Conservation (phyloP, 2,888 invertebrate genomes). For the Apomyelois bistriatella region DNA sequence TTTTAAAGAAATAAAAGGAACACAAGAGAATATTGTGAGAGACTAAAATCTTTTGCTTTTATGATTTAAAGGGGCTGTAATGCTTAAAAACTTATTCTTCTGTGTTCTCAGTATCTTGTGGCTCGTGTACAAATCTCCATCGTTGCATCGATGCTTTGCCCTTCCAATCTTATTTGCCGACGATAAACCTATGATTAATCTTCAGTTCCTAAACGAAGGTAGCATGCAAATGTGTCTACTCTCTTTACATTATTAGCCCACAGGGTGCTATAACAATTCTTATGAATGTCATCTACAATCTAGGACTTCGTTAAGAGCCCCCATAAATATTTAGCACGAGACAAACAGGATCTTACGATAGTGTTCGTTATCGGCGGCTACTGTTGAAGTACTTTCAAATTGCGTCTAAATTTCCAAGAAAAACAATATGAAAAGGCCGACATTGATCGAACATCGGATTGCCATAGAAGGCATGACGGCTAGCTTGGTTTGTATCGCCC, state of each 20-base stretch:
- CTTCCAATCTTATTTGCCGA: constrained; percentile 45
- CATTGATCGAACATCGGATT: constrained; percentile 62
- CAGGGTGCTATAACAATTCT: constrained; percentile 18
- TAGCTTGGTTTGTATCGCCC: constrained; percentile 32
- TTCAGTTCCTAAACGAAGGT: constrained; percentile 36
- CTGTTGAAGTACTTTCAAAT: constrained; percentile 38
- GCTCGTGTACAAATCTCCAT: constrained; percentile 43
- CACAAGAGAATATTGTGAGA: too few relatives aligned
- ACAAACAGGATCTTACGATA: constrained; percentile 28
- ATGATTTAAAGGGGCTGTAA: too few relatives aligned
- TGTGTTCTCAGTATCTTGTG: background rate
- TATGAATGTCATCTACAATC: constrained; percentile 29
- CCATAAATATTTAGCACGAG: constrained; percentile 33
- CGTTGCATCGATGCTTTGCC: constrained; percentile 42
- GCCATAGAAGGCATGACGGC: constrained; percentile 68
- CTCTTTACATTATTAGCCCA: constrained; percentile 22
- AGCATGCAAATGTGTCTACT: constrained; percentile 17
- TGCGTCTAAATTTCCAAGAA: constrained; percentile 52
- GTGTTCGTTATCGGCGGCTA: constrained; percentile 33
- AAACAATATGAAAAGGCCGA: constrained; percentile 61
- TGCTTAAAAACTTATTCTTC: background rate
- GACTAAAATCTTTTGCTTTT: too few relatives aligned
- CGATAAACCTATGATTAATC: constrained; percentile 52
- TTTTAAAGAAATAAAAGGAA: too few relatives aligned
- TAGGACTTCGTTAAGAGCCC: constrained; percentile 23